Conservation (phyloP, 2,888 invertebrate species). For the Aspidiotus destructor region DNA sequence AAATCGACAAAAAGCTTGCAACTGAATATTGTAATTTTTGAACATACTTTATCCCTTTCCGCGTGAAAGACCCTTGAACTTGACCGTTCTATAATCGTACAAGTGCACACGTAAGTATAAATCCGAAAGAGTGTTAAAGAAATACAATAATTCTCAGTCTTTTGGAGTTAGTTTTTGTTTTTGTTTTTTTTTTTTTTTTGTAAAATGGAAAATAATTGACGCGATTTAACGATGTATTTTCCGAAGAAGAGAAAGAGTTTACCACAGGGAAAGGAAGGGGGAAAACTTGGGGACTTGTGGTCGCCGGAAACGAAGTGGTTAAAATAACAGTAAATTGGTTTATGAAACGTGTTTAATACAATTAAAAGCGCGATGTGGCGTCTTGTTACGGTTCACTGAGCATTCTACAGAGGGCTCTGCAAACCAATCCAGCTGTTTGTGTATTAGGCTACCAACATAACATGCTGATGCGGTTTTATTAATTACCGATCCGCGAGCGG, state of each 20-base stretch:
- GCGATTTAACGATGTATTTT: background rate
- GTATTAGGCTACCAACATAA: conserved; percentile 28
- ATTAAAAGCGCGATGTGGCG: conserved; percentile 33
- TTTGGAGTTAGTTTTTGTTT: too few relatives aligned
- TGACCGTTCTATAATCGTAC: too few relatives aligned
- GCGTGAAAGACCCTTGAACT: too few relatives aligned
- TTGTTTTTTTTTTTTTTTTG: background rate
- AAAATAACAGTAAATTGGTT: conserved; percentile 32
- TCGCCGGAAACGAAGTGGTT: conserved; percentile 30
- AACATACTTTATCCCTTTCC: too few relatives aligned
- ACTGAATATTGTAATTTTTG: too few relatives aligned
- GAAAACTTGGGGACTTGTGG: conserved; percentile 18
- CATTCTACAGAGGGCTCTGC: conserved; percentile 29
- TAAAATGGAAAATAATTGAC: conserved; percentile 3
- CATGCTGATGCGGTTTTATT: conserved; percentile 32
- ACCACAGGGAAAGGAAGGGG: background rate
- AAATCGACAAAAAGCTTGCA: too few relatives aligned
- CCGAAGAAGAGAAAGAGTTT: background rate
- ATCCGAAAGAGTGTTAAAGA: background rate
- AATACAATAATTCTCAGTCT: background rate
- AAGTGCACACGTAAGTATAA: too few relatives aligned
- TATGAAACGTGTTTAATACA: conserved; percentile 28
- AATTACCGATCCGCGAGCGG: conserved; percentile 28
- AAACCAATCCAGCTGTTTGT: conserved; percentile 28
- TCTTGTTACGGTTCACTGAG: conserved; percentile 31